phyloP scores from a whole-genome alignment of 2,888 invertebrate genomes.

The Pterostichus niger region DNA sequence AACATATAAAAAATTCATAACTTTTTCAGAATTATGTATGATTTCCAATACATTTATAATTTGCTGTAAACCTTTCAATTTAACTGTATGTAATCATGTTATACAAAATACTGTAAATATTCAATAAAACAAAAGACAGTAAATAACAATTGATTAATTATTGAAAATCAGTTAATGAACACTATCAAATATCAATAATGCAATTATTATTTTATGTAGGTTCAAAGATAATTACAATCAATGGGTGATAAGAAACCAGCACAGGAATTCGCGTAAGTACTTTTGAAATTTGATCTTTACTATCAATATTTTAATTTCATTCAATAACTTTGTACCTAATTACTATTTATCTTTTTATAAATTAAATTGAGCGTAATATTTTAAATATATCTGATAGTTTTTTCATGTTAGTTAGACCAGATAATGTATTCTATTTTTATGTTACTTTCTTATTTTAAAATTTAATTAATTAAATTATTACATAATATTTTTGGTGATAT shows the following conservation, averaged over 20 bases:
- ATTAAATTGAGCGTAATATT: too few relatives aligned
- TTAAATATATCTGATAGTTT: too few relatives aligned
- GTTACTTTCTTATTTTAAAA: too few relatives aligned
- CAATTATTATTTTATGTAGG: conserved; percentile 23
- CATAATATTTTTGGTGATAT: too few relatives aligned
- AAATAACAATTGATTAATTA: background rate
- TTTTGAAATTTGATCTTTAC: conserved; percentile 9
- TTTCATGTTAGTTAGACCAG: too few relatives aligned
- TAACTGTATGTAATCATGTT: too few relatives aligned
- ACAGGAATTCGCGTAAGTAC: conserved; percentile 39
- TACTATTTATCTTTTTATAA: background rate
- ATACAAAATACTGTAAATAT: background rate
- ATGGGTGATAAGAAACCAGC: conserved; percentile 33
- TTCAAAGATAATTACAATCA: conserved; percentile 22
- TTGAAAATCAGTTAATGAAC: background rate
- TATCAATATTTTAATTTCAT: conserved; percentile 22
- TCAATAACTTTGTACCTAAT: background rate
- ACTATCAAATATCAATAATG: background rate
- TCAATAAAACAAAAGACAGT: background rate
- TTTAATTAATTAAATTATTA: too few relatives aligned
- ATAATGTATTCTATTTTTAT: too few relatives aligned
- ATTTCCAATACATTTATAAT: too few relatives aligned
- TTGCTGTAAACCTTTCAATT: too few relatives aligned
- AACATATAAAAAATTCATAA: conserved; percentile 24
- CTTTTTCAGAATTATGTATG: background rate